These are phyloP conservation scores for Glossosoma conforme DNA, from an alignment of 1,140 invertebrate species.

Conservation along the genomic window DNA sequence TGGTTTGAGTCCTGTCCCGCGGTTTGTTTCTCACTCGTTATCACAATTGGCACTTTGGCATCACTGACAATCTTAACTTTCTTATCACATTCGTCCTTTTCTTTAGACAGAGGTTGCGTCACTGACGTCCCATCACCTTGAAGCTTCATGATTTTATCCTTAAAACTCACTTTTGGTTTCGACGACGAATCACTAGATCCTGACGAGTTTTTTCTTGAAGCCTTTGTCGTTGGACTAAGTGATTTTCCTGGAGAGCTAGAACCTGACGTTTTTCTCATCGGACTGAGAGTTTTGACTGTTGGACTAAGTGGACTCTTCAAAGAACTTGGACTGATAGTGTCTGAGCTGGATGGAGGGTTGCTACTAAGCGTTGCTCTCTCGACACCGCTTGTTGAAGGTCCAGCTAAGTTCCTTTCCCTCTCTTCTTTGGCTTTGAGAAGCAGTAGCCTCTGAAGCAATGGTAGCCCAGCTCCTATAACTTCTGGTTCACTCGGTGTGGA, in stretches of 20 bases:
- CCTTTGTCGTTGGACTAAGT: constrained; percentile 45
- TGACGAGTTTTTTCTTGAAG: constrained; percentile 47
- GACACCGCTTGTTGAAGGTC: constrained; percentile 18
- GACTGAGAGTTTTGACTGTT: constrained; percentile 46
- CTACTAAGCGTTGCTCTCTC: constrained; percentile 33
- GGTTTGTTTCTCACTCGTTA: constrained; percentile 33
- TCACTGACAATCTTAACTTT: constrained; percentile 11
- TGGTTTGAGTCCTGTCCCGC: constrained; percentile 5
- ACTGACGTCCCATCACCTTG: constrained; percentile 47
- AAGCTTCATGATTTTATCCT: constrained; percentile 48
- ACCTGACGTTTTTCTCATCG: constrained; percentile 45
- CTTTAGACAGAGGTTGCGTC: constrained; percentile 37
- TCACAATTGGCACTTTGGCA: constrained; percentile 16
- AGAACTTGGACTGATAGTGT: constrained; percentile 47
- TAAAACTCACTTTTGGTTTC: constrained; percentile 49
- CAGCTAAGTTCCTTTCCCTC: constrained; percentile 46
- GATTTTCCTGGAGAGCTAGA: constrained; percentile 47
- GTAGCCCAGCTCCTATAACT: constrained; percentile 66
- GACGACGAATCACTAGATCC: constrained; percentile 45
- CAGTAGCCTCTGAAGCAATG: constrained; percentile 71
- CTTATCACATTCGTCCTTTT: constrained; percentile 20
- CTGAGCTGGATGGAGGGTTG: constrained; percentile 46
- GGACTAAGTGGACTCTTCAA: constrained; percentile 49
- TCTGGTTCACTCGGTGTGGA: constrained; percentile 49
- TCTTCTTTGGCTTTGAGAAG: constrained; percentile 78